A percentile compares a stretch with the other conserved stretches of the same genome.
phyloP scores from a whole-genome alignment of 2,888 invertebrate species.

The Agrochola circellaris region DNA sequence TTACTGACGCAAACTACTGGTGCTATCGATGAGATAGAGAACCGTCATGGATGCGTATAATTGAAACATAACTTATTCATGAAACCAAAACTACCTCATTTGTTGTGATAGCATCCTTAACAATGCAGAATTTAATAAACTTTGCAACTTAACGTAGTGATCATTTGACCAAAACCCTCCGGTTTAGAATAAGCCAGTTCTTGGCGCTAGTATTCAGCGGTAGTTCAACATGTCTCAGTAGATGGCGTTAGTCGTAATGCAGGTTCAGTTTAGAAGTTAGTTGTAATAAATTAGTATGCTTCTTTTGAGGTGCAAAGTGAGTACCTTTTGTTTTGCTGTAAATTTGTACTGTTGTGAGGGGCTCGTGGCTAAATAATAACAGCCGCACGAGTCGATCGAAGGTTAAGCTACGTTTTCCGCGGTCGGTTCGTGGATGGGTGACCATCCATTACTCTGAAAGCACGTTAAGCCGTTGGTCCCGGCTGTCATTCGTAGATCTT shows the following conservation, averaged over 20 bases:
- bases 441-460: too few species aligned
- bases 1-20: background rate
- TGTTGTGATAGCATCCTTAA: constrained; percentile 12
- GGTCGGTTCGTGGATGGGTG: background rate
- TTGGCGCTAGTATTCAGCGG: background rate
- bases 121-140: constrained; percentile 25
- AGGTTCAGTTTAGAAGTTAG: background rate
- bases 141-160: constrained; percentile 1
- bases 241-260: constrained; percentile 17
- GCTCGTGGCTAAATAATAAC: background rate
- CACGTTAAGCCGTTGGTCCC: too few species aligned
- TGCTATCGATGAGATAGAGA: background rate
- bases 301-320: background rate
- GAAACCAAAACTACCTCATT: constrained; percentile 1
- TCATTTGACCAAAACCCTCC: background rate
- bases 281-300: background rate
- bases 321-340: background rate
- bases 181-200: background rate
- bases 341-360: background rate
- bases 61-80: constrained; percentile 24
- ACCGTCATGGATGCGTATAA: constrained; percentile 12
- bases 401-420: background rate
- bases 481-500: too few species aligned
- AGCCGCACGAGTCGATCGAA: background rate
- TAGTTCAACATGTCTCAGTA: constrained; percentile 4